These are phyloP conservation scores for Rotaria magnacalcarata DNA, from an alignment of 2,888 invertebrate species.

Conservation along the genomic window DNA sequence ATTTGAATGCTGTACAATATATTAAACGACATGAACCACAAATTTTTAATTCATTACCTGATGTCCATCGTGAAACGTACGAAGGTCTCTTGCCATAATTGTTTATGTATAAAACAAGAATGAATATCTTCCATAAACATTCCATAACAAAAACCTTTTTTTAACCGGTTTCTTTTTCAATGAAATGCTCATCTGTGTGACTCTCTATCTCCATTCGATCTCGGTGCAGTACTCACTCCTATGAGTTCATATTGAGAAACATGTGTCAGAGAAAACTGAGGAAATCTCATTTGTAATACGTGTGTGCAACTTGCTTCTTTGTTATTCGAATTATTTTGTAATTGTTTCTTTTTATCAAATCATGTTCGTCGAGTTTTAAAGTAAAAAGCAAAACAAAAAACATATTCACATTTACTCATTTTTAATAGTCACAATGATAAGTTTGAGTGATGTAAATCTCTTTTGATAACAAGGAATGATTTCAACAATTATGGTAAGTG, in stretches of 20 bases:
- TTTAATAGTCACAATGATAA: too few species aligned
- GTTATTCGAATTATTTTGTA: conserved; percentile 20
- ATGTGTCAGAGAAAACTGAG: background rate
- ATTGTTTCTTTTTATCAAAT: conserved; percentile 8
- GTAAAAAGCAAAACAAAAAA: background rate
- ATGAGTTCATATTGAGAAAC: background rate
- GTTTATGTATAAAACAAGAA: background rate
- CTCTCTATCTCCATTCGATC: background rate
- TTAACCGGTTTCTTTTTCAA: background rate
- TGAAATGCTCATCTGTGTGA: background rate
- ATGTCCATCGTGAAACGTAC: conserved; percentile 28
- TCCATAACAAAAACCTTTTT: background rate
- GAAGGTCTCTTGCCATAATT: conserved; percentile 27
- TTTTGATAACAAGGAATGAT: too few species aligned
- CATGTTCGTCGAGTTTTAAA: conserved; percentile 11
- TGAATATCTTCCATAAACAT: background rate
- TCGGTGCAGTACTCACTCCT: background rate
- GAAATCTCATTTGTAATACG: background rate
- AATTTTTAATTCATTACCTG: background rate
- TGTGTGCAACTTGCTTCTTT: background rate
- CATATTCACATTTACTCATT: background rate
- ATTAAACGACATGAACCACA: conserved; percentile 23
- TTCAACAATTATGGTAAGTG: too few species aligned
- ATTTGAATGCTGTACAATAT: conserved; percentile 40
- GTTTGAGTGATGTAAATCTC: too few species aligned